Evolutionary conservation across 2,888 invertebrate genomes (phyloP).

Genomic region (Orthonevra nobilis): DNA sequence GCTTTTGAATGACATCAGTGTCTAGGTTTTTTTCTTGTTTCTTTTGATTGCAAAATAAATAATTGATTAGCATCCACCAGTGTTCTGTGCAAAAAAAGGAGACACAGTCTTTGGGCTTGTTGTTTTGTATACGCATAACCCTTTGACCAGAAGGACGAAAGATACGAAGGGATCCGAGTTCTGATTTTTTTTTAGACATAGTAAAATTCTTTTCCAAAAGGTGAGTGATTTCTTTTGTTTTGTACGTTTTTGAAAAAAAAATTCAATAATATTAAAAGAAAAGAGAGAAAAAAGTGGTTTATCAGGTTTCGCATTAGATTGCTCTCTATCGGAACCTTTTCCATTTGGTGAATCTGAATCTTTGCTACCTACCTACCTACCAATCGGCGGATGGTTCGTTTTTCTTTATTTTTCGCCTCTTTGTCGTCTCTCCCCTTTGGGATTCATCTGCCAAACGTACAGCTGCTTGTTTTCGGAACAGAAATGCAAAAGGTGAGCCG

Average conservation of each 20-base stretch:
- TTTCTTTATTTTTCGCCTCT: background rate
- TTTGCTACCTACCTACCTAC: background rate
- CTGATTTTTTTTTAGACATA: no score
- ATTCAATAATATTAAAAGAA: constrained; percentile 2
- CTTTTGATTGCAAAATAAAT: constrained; percentile 25
- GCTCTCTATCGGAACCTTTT: constrained; percentile 12
- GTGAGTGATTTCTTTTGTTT: constrained; percentile 43
- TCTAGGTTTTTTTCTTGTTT: constrained; percentile 10
- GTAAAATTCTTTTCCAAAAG: constrained; percentile 23
- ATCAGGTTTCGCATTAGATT: constrained; percentile 49
- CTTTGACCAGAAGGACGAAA: constrained; percentile 34
- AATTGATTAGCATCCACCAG: constrained; percentile 39
- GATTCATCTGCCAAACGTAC: constrained; percentile 28
- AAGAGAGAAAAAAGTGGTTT: constrained; percentile 25
- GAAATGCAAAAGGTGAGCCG: background rate
- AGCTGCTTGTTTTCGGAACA: constrained; percentile 45
- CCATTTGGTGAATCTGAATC: constrained; percentile 29
- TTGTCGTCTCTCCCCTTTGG: background rate
- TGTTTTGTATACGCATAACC: constrained; percentile 20
- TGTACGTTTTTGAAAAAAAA: no score
- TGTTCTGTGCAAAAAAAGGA: constrained; percentile 22
- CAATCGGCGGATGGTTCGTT: no score
- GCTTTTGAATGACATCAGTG: constrained; percentile 62
- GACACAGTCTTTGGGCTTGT: constrained; percentile 5
- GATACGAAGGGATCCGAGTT: background rate